Conservation (phyloP, 2,888 invertebrate genomes). For the Calliopum simillimum region DNA sequence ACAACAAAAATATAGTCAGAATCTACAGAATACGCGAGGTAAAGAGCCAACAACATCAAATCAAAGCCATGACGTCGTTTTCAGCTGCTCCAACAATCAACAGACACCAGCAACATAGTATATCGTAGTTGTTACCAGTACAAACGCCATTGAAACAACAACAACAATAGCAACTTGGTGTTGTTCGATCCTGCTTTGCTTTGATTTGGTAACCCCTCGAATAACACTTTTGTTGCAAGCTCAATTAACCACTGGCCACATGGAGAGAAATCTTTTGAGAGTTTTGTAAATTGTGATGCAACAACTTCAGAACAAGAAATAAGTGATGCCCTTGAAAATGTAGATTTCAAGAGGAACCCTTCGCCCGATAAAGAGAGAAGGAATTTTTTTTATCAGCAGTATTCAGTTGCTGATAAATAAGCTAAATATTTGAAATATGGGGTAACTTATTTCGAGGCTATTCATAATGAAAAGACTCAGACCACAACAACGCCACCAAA, state of each 20-base stretch:
- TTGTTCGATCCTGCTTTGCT: background rate
- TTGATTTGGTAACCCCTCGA: conserved; percentile 13
- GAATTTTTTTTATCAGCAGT: no score
- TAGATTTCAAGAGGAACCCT: no score
- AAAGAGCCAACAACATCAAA: background rate
- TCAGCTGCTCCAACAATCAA: background rate
- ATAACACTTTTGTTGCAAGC: background rate
- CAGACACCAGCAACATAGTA: conserved; percentile 21
- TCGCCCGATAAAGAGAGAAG: no score
- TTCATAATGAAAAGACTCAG: no score
- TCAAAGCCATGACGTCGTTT: background rate
- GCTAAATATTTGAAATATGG: no score
- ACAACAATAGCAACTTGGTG: background rate
- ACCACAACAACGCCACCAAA: no score
- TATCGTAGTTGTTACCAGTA: conserved; percentile 22
- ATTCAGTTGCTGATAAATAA: no score
- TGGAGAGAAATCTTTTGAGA: no score
- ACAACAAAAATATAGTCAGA: conserved; percentile 8
- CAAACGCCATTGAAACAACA: background rate
- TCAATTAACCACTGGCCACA: no score
- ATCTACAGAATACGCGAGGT: background rate
- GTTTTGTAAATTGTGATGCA: conserved; percentile 31
- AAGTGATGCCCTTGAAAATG: no score
- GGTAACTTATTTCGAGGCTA: no score
- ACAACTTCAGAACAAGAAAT: conserved; percentile 40